These are phyloP conservation scores for Bubalus kerabau DNA, from an alignment of 2,113 vertebrate genomes.

Conservation along the genomic window DNA sequence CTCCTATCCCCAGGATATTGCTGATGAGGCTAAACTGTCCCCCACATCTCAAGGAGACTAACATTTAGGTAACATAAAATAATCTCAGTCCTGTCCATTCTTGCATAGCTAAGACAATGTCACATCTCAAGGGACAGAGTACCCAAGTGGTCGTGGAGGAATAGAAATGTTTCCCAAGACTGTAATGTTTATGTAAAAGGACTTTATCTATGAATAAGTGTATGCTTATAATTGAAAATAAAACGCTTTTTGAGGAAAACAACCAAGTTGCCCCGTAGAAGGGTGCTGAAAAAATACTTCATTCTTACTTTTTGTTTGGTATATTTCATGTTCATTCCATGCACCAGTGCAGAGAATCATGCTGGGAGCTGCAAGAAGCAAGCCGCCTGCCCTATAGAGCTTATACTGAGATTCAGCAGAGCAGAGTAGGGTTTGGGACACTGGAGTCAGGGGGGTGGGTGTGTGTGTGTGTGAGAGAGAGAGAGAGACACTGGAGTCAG, in stretches of 20 bases:
- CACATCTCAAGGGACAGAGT: not conserved
- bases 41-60: not conserved
- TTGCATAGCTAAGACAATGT: not conserved
- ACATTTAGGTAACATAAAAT: not conserved
- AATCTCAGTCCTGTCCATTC: not conserved
- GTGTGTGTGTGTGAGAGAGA: not conserved
- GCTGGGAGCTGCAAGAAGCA: not conserved
- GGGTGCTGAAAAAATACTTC: not conserved
- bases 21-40: not conserved
- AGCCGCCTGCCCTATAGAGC: not conserved
- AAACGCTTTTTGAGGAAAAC: not conserved
- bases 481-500: not conserved
- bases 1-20: not conserved
- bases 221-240: not conserved
- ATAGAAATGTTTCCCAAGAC: not conserved
- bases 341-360: not conserved
- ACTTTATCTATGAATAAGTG: not conserved
- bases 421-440: too few species aligned
- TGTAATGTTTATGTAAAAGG: not conserved
- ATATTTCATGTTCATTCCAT: not conserved
- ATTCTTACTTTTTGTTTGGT: not conserved
- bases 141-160: not conserved
- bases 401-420: not conserved
- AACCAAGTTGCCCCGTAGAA: not conserved
- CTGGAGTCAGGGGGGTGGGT: not conserved